These are phyloP conservation scores for Porites lutea DNA, from an alignment of 64 coral and sea anemone genomes.

Conservation along the genomic window DNA sequence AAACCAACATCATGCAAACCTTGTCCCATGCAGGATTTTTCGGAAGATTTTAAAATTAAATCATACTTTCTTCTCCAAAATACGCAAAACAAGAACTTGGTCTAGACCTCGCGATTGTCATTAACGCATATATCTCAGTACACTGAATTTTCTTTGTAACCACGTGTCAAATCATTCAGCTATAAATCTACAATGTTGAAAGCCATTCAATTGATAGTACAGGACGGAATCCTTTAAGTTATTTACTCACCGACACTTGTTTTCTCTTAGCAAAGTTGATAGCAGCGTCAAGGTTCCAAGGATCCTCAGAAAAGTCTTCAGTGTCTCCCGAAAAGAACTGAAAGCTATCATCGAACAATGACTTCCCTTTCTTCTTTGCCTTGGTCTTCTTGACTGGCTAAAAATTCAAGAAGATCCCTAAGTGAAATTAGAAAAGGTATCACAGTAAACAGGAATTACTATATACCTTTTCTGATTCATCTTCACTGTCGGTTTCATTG, in stretches of 20 bases:
- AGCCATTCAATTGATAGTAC: too few relatives aligned
- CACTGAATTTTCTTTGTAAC: too few relatives aligned
- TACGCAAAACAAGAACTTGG: too few relatives aligned
- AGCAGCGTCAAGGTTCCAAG: conserved; percentile 27
- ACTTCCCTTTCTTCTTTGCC: not conserved
- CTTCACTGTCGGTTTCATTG: conserved; percentile 29
- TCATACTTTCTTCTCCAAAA: too few relatives aligned
- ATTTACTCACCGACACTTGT: conserved; percentile 27
- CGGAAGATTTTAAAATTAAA: too few relatives aligned
- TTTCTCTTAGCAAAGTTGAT: conserved; percentile 5
- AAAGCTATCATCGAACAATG: conserved; percentile 2
- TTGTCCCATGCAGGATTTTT: too few relatives aligned
- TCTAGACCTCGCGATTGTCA: too few relatives aligned
- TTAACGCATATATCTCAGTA: too few relatives aligned
- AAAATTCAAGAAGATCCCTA: not conserved
- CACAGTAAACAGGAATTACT: too few relatives aligned
- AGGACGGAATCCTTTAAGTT: not conserved
- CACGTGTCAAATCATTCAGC: not conserved
- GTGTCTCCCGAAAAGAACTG: conserved; percentile 1
- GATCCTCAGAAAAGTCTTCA: not conserved
- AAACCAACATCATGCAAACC: not conserved
- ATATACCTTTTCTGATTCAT: conserved; percentile 26
- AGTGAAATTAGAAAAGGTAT: not conserved
- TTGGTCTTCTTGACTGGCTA: conserved; percentile 7
- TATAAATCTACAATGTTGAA: too few relatives aligned